A percentile compares a stretch with the other conserved stretches of the same genome.
These are phyloP conservation scores for Rhabdophis nuchalis DNA, from an alignment of 2,797 vertebrate genomes.

Conservation along the genomic window DNA sequence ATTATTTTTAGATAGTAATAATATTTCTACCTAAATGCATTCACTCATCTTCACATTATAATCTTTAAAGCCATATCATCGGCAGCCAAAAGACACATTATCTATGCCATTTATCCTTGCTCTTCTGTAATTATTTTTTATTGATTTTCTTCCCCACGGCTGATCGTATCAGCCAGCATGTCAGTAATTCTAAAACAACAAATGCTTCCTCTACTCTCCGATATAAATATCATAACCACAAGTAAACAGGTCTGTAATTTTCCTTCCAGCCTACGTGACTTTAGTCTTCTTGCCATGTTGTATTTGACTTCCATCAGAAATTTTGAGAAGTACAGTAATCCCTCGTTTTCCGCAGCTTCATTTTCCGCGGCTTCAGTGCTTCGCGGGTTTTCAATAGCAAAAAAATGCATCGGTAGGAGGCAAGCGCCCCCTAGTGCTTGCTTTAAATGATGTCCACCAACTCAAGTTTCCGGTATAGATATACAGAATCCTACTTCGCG, in stretches of 20 bases:
- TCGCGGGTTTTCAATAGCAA: too few species aligned
- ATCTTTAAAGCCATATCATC: neutral
- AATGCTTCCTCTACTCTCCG: conserved; percentile 2
- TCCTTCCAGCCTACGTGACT: neutral
- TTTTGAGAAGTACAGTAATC: conserved; percentile 19
- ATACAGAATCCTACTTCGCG: too few species aligned
- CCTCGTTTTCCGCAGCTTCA: too few species aligned
- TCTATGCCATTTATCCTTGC: neutral
- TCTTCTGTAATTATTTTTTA: conserved; percentile 25
- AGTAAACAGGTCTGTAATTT: conserved; percentile 10
- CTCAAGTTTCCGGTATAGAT: too few species aligned
- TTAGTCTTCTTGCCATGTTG: neutral
- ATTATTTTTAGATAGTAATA: neutral
- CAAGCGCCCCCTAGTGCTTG: too few species aligned
- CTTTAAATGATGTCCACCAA: too few species aligned
- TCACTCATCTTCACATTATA: neutral
- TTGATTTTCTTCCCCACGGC: conserved; percentile 14
- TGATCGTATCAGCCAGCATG: neutral
- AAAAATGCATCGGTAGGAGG: too few species aligned
- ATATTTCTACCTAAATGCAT: neutral
- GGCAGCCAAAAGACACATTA: conserved; percentile 5
- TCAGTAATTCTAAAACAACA: neutral
- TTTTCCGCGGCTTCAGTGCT: too few species aligned
- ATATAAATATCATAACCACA: neutral
- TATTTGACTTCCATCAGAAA: neutral